phyloP scores from a whole-genome alignment of 2,797 vertebrate genomes.

The Acrossocheilus fasciatus region DNA sequence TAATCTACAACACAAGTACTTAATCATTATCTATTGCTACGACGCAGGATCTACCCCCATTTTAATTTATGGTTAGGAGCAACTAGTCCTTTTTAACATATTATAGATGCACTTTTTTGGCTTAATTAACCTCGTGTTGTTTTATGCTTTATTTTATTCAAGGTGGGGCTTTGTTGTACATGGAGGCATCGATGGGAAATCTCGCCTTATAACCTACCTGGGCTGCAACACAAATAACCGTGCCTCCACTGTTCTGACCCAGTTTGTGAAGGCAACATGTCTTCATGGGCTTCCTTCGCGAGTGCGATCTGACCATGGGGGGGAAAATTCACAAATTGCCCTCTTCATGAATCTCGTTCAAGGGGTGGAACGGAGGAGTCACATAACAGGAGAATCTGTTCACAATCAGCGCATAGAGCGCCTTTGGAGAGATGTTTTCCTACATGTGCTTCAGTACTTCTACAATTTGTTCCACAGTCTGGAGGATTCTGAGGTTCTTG shows the following conservation, averaged over 20 bases:
- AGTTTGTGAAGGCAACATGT: conserved; percentile 32
- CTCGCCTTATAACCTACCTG: conserved; percentile 1
- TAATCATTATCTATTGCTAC: no score
- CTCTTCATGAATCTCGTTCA: conserved; percentile 41
- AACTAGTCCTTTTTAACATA: neutral
- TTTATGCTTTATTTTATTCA: neutral
- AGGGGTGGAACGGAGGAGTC: conserved; percentile 37
- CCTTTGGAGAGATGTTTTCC: conserved; percentile 52
- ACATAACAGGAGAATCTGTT: conserved; percentile 53
- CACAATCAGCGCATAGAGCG: conserved; percentile 53
- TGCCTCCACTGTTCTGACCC: conserved; percentile 20
- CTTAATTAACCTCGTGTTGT: conserved; percentile 8
- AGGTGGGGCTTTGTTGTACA: conserved; percentile 20
- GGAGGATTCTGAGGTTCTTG: conserved; percentile 8
- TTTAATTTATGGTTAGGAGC: no score
- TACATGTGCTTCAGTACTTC: conserved; percentile 48
- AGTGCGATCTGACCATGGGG: conserved; percentile 36
- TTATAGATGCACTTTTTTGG: neutral
- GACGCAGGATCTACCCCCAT: no score
- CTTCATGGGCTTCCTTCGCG: conserved; percentile 22
- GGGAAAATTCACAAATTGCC: conserved; percentile 23
- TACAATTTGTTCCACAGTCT: conserved; percentile 22
- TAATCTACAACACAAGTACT: no score
- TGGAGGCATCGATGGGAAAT: conserved; percentile 24
- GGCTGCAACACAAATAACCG: conserved; percentile 21